A percentile compares a stretch with the other conserved stretches of the same genome.
These are phyloP conservation scores for Microcebus jonahi DNA, from an alignment of 2,113 vertebrate species.

Conservation along the genomic window DNA sequence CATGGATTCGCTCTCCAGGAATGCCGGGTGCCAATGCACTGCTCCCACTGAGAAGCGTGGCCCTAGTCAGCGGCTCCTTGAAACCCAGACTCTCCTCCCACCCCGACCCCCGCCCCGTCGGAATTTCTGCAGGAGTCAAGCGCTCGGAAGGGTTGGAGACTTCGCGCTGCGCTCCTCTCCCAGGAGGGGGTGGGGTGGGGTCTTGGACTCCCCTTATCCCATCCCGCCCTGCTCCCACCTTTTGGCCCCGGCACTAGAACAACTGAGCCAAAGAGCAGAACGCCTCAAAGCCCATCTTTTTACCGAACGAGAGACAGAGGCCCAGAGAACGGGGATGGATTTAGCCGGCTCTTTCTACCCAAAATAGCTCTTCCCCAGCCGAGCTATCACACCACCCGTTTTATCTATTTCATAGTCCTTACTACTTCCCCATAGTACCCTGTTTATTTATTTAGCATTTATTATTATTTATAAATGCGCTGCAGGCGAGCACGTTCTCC, in stretches of 20 bases:
- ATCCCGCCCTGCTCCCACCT: background rate
- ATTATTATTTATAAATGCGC: background rate
- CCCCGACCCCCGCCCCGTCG: accelerated
- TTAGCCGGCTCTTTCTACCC: background rate
- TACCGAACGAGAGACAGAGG: background rate
- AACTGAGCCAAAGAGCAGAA: background rate
- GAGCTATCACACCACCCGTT: accelerated
- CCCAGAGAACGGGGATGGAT: too few relatives aligned
- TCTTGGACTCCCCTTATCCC: too few relatives aligned
- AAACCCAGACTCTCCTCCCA: background rate
- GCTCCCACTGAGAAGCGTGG: background rate
- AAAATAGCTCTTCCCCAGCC: background rate
- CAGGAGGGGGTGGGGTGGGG: background rate
- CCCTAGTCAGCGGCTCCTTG: background rate
- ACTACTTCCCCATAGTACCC: background rate
- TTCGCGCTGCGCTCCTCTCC: accelerated
- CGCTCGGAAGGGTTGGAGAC: accelerated
- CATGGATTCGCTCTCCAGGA: background rate
- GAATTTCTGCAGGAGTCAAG: background rate
- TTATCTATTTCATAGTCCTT: background rate
- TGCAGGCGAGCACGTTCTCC: background rate
- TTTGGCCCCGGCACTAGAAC: accelerated
- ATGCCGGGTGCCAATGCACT: background rate
- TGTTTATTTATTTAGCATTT: background rate
- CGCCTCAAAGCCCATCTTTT: background rate